These are phyloP conservation scores for Vireo griseus DNA, from an alignment of 2,797 vertebrate species.

Conservation along the genomic window DNA sequence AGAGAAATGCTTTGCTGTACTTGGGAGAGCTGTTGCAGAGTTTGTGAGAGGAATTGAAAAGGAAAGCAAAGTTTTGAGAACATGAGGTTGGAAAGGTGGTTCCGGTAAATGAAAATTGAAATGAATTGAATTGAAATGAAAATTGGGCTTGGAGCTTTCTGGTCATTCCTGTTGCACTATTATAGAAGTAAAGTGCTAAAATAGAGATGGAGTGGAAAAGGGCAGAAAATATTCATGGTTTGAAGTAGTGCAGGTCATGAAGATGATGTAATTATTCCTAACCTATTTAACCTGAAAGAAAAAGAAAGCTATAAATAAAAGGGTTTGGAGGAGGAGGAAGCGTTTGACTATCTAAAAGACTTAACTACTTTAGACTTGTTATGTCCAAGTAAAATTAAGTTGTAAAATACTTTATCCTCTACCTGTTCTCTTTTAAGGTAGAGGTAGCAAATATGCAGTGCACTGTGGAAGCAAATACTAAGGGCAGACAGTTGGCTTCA, in stretches of 20 bases:
- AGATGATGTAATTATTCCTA: constrained; percentile 17
- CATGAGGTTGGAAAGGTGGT: not conserved
- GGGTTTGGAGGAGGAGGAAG: accelerated
- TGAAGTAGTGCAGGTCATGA: not conserved
- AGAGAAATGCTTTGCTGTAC: not conserved
- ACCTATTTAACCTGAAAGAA: constrained; percentile 1
- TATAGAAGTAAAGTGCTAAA: not conserved
- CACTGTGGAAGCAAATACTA: not conserved
- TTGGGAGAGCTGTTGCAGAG: not conserved
- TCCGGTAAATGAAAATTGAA: not conserved
- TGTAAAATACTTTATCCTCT: not conserved
- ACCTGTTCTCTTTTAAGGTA: not conserved
- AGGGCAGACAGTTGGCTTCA: not conserved
- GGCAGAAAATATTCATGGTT: not conserved
- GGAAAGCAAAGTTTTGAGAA: not conserved
- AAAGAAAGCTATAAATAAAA: not conserved
- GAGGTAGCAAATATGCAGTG: accelerated
- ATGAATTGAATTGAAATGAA: not conserved
- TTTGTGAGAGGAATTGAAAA: not conserved
- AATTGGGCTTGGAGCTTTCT: not conserved
- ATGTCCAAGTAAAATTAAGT: not conserved
- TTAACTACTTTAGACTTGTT: not conserved
- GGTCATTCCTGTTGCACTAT: not conserved
- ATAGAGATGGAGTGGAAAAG: not conserved
- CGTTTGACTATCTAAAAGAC: not conserved